Base-by-base conservation (phyloP, 2,888 invertebrate species). In the Stictocephala bisonia region DNA sequence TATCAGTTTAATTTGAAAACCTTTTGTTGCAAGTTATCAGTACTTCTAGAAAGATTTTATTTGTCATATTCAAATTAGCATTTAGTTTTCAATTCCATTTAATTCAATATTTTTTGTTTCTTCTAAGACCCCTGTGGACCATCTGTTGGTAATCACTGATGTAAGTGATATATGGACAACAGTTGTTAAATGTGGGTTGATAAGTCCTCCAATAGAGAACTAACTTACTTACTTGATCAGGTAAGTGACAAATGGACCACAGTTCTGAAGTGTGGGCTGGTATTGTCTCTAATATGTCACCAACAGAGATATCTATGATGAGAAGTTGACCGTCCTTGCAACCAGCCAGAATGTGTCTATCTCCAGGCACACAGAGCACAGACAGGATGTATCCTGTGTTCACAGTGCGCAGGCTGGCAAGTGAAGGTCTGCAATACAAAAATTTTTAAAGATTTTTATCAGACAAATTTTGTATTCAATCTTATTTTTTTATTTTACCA, bases 271-370 rank as follows among this genome's bases (percentile, higher is more conserved):
- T 84, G 82, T 98, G 98, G 0, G 96, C 97, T 2, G 90, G 87
- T 77, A 96, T 89, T 77, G 89, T 90, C 84, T 97, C 96, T 18
- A 96, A 83, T 78, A 97, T 85, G 72, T 90, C 88, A 0, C 93
- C 95, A 0, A 93, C 90, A 0, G 92, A 91, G 71, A 96, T 89
- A 82, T 98, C 97, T 68, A 94, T 88, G 77, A 98, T 90, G 27
- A 96, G 85, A 77, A 98, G 84, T 44, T 88, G 86, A 0, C 98
- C 98, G 82, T 90, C 91, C 83, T 94, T 94, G 77, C 95, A 88
- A 2, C 96, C 99, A 64, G 93, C 89, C 68, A 99, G 85, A 48
- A 94, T 90, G 86, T 98, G 95, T 13, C 96, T 88, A 85, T 99
- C 98, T 18, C 93, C 93, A 18, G 97, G 96, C 20, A 93, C 93